These are phyloP conservation scores for Drosophila prosaltans DNA, from an alignment of 1,140 invertebrate genomes.

Conservation along the genomic window DNA sequence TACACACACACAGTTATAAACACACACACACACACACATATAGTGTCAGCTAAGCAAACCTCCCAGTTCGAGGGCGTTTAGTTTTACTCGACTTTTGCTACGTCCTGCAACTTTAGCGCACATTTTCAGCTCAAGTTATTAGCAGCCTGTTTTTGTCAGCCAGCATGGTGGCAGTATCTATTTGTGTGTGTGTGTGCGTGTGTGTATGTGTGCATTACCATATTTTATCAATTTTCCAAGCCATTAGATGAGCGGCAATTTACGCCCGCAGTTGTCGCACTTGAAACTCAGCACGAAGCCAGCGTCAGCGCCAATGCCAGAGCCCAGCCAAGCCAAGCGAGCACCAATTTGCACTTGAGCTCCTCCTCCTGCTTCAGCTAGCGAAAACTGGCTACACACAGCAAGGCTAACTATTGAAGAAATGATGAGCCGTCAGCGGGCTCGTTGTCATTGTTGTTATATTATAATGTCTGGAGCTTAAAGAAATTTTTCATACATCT, in stretches of 20 bases:
- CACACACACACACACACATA: conserved; percentile 13
- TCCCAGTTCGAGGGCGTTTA: conserved; percentile 55
- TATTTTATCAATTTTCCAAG: conserved; percentile 82
- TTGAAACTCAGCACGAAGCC: conserved; percentile 58
- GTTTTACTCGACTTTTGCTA: conserved; percentile 80
- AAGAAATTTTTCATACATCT: conserved; percentile 31
- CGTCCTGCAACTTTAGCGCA: conserved; percentile 79
- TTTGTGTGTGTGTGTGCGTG: conserved; percentile 35
- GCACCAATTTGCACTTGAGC: conserved; percentile 78
- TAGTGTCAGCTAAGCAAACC: conserved; percentile 15
- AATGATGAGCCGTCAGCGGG: conserved; percentile 51
- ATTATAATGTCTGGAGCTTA: conserved; percentile 48
- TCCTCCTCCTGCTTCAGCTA: conserved; percentile 20
- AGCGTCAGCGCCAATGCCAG: conserved; percentile 8
- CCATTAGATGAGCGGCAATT: conserved; percentile 81
- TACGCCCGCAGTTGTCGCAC: conserved; percentile 75
- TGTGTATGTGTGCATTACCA: conserved; percentile 71
- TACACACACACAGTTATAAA: conserved; percentile 11
- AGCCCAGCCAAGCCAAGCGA: conserved; percentile 58
- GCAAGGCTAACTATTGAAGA: conserved; percentile 41
- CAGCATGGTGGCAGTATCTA: conserved; percentile 42
- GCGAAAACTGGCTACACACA: conserved; percentile 30
- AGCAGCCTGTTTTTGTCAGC: conserved; percentile 81
- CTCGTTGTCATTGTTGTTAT: conserved; percentile 51
- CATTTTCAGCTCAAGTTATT: conserved; percentile 81